Evolutionary conservation across 2,113 vertebrate genomes (phyloP), one percentile per base, ranked within the genome.

Genomic region (Syrrhaptes paradoxus): DNA sequence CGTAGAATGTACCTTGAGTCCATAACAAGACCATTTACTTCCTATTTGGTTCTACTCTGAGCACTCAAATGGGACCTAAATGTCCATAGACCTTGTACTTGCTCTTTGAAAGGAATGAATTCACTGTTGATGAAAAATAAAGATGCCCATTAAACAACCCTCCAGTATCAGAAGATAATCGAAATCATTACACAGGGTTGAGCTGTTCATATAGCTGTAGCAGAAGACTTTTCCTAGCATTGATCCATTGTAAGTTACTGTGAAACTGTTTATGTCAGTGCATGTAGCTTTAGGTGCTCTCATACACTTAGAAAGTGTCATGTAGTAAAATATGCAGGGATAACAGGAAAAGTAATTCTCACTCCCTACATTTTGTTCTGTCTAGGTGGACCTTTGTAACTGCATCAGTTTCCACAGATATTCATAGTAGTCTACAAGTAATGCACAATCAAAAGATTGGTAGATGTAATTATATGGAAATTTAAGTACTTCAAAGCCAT

Each of bases 1-100:
- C 10, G 18, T 48, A 61, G 85, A 90, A 91, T 94, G 95, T 95
- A 96, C 52, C 72, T 90, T 84, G 61, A 93, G 90, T 91, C 38
- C 59, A 71, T 94, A 90, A 88, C 59, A 94, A 91, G 43, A 92
- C 52, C 65, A 88, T 95, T 91, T 91, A 82, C n/a, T 75, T 94
- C 49, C 28, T 71, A 82, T 92, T 81, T 84, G 25, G 24, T 90
- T 88, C 51, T 94, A 63, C 31, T 71, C 16, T 65, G 61, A 88
- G 72, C 29, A 72, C 85, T 92, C 68, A 83, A 68, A 91, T 45
- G 79, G 72, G 63, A 76, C 48, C 65, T 79, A 68, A 85, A 49
- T 73, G 36, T 76, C 58, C 77, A 66, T 13, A 54, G 93, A 83
- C 75, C 65, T 96, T 93, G 72, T 74, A 87, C 29, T 78, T 94